phyloP scores from a whole-genome alignment of 1,140 invertebrate species.

The Cryptotermes secundus region DNA sequence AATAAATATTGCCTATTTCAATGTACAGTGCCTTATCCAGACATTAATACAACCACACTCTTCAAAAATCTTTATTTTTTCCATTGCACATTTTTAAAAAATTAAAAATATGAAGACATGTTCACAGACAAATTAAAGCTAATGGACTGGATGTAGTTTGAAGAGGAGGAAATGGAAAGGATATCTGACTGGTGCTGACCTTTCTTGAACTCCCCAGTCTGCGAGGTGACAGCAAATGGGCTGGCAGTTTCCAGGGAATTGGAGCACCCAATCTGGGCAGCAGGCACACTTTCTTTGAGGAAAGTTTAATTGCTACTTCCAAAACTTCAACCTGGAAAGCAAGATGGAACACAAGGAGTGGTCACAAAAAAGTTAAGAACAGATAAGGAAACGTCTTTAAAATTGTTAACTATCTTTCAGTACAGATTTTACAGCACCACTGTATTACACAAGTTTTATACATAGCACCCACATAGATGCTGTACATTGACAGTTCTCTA shows the following conservation, averaged over 20 bases:
- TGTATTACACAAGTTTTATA: too few relatives aligned
- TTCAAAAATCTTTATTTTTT: not conserved
- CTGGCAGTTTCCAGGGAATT: constrained; percentile 8
- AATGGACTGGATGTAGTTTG: not conserved
- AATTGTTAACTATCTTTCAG: too few relatives aligned
- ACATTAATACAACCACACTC: not conserved
- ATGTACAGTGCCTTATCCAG: not conserved
- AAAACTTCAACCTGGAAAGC: not conserved
- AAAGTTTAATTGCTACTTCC: constrained; percentile 6
- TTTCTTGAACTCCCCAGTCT: not conserved
- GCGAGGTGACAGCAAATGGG: not conserved
- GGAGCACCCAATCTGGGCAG: not conserved
- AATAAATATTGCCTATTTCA: not conserved
- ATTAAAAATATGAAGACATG: not conserved
- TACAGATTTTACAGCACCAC: too few relatives aligned
- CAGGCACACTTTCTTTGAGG: not conserved
- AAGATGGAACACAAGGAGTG: too few relatives aligned
- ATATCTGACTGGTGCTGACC: not conserved
- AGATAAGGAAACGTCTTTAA: too few relatives aligned
- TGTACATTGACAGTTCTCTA: too few relatives aligned
- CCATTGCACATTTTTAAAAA: not conserved
- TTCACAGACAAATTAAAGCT: not conserved
- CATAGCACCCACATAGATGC: too few relatives aligned
- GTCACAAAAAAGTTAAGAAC: too few relatives aligned
- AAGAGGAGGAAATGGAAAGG: not conserved